These are phyloP conservation scores for Grus americana DNA, from an alignment of 2,113 vertebrate species.

Conservation along the genomic window DNA sequence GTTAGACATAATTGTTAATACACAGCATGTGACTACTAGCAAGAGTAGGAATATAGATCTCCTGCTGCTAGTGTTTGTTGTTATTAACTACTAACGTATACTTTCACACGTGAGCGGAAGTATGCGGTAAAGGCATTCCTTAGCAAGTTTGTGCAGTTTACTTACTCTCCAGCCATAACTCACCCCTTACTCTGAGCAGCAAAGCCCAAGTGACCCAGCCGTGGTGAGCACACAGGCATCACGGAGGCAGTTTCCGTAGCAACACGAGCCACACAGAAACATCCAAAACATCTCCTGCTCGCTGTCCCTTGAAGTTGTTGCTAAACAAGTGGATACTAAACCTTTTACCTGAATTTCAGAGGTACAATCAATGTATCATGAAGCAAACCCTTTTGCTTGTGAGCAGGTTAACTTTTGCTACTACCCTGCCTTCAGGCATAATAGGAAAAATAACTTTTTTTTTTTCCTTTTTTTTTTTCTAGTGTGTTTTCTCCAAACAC, in stretches of 20 bases:
- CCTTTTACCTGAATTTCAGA: constrained; percentile 40
- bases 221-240: constrained; percentile 14
- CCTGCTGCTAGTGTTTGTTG: neutral
- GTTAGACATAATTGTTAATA: neutral
- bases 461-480: neutral
- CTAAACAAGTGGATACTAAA: constrained; percentile 41
- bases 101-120: neutral
- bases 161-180: neutral
- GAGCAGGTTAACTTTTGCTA: neutral
- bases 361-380: neutral
- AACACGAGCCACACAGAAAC: constrained; percentile 62
- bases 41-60: neutral
- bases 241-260: constrained; percentile 51
- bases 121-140: neutral
- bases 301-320: constrained; percentile 29
- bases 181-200: neutral
- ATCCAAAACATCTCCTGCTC: constrained; percentile 35
- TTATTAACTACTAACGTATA: neutral
- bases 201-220: constrained; percentile 49
- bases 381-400: constrained; percentile 29
- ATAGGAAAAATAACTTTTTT: neutral
- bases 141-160: neutral
- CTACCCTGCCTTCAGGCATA: neutral
- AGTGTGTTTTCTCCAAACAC: neutral
- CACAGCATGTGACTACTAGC: neutral